Conservation (phyloP, 1,140 invertebrate genomes). For the Hylaeus anthracinus region DNA sequence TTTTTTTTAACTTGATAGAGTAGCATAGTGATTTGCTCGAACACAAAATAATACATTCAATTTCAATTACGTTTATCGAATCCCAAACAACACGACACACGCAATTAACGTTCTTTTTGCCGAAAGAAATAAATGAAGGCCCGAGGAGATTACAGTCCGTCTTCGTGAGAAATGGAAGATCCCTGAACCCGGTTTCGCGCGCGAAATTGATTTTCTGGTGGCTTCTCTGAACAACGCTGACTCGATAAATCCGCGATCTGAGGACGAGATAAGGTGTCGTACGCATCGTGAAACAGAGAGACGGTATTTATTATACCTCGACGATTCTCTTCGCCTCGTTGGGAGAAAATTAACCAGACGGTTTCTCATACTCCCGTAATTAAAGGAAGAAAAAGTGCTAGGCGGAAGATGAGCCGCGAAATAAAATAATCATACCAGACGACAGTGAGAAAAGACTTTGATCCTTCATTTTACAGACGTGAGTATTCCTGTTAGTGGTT, state of each 20-base stretch:
- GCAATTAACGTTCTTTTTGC: slow-evolving; percentile 30
- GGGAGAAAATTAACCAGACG: slow-evolving; percentile 29
- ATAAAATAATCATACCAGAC: not conserved
- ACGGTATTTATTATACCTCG: slow-evolving; percentile 33
- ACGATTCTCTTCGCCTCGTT: slow-evolving; percentile 4
- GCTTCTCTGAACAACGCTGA: slow-evolving; percentile 48
- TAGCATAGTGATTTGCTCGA: too few species aligned
- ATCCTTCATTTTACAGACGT: too few species aligned
- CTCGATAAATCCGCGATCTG: slow-evolving; percentile 45
- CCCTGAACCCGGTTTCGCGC: slow-evolving; percentile 64
- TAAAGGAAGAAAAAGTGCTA: slow-evolving; percentile 16
- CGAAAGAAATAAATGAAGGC: too few species aligned
- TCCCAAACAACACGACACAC: too few species aligned
- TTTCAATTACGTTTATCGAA: too few species aligned
- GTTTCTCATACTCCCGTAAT: slow-evolving; percentile 2
- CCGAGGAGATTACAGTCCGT: slow-evolving; percentile 62
- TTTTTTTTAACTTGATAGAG: too few species aligned
- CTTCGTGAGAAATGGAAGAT: slow-evolving; percentile 68
- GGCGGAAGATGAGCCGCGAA: not conserved
- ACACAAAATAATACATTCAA: too few species aligned
- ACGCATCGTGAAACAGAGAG: slow-evolving; percentile 9
- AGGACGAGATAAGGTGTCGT: slow-evolving; percentile 11
- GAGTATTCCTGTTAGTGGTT: too few species aligned
- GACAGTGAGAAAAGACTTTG: too few species aligned
- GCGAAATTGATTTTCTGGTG: slow-evolving; percentile 68